Base-by-base conservation (phyloP, 92 coral and sea anemone species). In the Pocillopora grandis region DNA sequence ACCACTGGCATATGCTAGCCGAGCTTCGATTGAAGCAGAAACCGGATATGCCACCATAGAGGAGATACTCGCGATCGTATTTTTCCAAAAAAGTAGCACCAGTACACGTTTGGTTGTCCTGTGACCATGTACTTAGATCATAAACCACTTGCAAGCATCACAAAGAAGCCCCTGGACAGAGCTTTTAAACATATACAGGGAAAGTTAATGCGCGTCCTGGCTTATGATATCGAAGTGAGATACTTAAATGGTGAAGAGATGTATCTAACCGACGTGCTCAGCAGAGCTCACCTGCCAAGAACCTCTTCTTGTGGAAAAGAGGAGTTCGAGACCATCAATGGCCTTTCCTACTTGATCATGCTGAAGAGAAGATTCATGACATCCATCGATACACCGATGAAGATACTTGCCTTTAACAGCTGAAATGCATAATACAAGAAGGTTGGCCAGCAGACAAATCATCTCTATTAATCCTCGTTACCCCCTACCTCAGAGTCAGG, bases 1-100 rank as follows among this genome's bases (percentile, higher is more conserved):
- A 23, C 84, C 84, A n/a, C 76, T 85, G 12, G 76, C 84, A 10
- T 69, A 56, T 68, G 78, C 83, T 17, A 58, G 71, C 21, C 55
- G 84, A 33, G 75, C 89, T 17, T 59, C 77, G 8, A 77, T 36
- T 37, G 70, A 65, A 9, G 11, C 48, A 18, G 84, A 85, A 72
- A 27, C 42, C 10, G 20, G 77, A 14, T 85, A 77, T 48, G 78
- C 68, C 2, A 57, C 80, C 31, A 31, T 66, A 5, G 89, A 76
- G 35, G 86, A 71, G 68, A 64, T 83, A 33, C 62, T 83, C 23
- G 80, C 56, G 58, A 67, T 77, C 49, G 42, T 77, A 55, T 65
- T 65, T 36, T 21, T 71, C 35, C 42, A 5, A 33, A 42, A 55
- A 85, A 76, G 7, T 85, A 17, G 4, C 88, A 76, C 63, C 73